Conservation (phyloP, 2,888 invertebrate species). For the Celastrina argiolus region DNA sequence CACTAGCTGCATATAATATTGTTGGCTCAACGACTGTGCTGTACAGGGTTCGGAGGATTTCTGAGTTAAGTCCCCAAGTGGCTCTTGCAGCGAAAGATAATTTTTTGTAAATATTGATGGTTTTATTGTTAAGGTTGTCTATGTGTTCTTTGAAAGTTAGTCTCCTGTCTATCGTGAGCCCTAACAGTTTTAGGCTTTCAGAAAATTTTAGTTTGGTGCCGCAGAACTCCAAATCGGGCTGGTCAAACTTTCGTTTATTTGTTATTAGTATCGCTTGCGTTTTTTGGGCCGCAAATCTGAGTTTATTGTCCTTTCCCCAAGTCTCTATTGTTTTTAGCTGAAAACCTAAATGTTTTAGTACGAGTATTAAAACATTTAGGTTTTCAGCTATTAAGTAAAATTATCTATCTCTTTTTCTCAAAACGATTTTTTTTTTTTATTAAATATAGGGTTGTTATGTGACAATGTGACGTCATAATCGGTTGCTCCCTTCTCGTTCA, state of each 20-base stretch:
- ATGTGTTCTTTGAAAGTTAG: slow-evolving; percentile 24
- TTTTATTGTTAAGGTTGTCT: neutral
- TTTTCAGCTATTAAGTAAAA: too few species aligned
- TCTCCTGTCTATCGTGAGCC: slow-evolving; percentile 17
- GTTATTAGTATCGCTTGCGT: slow-evolving; percentile 25
- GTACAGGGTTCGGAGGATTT: slow-evolving; percentile 18
- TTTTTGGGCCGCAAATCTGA: slow-evolving; percentile 23
- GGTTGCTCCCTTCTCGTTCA: too few species aligned
- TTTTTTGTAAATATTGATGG: slow-evolving; percentile 16
- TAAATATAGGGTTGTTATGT: too few species aligned
- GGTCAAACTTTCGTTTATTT: slow-evolving; percentile 19
- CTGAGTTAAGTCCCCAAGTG: slow-evolving; percentile 23
- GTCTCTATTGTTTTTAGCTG: too few species aligned
- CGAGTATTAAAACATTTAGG: too few species aligned
- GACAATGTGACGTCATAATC: too few species aligned
- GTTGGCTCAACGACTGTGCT: slow-evolving; percentile 19
- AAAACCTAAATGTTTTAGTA: too few species aligned
- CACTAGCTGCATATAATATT: slow-evolving; percentile 19
- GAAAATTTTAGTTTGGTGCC: neutral
- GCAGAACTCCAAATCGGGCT: slow-evolving; percentile 14
- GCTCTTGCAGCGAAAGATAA: slow-evolving; percentile 14
- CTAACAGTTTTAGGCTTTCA: slow-evolving; percentile 20
- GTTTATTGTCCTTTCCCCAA: neutral
- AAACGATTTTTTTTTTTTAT: too few species aligned
- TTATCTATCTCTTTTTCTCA: too few species aligned